Percentiles rank a stretch among this genome's conserved stretches.
Conservation (phyloP, 2,797 vertebrate genomes). For the Acanthiza pusilla region DNA sequence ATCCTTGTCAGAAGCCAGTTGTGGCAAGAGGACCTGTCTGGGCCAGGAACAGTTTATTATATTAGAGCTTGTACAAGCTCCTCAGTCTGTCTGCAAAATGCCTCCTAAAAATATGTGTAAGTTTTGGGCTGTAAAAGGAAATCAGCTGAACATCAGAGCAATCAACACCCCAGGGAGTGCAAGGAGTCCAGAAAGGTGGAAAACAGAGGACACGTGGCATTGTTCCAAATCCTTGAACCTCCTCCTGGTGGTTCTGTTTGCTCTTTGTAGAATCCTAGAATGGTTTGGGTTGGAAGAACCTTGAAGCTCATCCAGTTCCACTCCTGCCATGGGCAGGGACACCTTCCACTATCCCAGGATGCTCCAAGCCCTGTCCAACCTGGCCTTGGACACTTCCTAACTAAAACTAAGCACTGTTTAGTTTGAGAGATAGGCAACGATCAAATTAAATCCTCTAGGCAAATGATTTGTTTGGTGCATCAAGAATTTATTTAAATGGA, state of each 20-base stretch:
- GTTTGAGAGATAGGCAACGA: background rate
- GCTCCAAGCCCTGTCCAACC: background rate
- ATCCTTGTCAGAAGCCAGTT: background rate
- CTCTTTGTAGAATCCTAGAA: background rate
- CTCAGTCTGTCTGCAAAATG: background rate
- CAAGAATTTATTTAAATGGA: background rate
- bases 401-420: background rate
- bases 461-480: background rate
- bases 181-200: background rate
- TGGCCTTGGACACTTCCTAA: background rate
- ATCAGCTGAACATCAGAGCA: background rate
- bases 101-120: background rate
- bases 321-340: background rate
- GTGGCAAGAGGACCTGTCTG: background rate
- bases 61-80: background rate
- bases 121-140: background rate
- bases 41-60: background rate
- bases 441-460: background rate
- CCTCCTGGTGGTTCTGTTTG: background rate
- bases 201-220: background rate
- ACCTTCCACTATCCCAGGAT: background rate
- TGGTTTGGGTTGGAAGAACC: background rate
- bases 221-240: background rate
- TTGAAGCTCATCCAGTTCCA: background rate
- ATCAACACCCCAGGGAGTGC: background rate